phyloP scores from a whole-genome alignment of 2,888 invertebrate species.

The Amphipoea oculea region DNA sequence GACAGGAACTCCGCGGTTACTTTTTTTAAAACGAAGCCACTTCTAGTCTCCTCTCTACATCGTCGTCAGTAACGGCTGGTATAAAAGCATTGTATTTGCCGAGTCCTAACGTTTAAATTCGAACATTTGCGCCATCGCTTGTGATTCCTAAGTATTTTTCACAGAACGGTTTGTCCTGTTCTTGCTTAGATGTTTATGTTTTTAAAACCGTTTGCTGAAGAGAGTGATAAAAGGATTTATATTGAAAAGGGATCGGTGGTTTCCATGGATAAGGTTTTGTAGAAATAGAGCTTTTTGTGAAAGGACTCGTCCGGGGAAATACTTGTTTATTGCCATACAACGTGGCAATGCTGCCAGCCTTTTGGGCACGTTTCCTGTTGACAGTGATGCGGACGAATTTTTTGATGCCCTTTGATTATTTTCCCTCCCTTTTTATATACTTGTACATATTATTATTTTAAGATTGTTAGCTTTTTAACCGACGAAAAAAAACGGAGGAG shows the following conservation, averaged over 20 bases:
- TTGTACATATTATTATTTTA: no score
- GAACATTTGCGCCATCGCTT: constrained; percentile 36
- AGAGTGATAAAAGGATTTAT: not conserved
- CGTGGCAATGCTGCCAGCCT: no score
- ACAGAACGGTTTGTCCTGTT: not conserved
- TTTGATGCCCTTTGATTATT: no score
- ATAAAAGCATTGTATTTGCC: constrained; percentile 55
- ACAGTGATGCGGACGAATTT: no score
- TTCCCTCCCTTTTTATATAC: no score
- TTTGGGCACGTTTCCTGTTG: no score
- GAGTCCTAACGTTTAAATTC: constrained; percentile 44
- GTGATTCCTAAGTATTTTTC: constrained; percentile 52
- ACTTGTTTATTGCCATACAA: no score
- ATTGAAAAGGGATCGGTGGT: not conserved
- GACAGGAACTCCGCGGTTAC: not conserved
- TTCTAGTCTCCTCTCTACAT: constrained; percentile 6
- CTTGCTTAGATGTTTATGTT: constrained; percentile 26
- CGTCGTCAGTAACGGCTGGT: constrained; percentile 24
- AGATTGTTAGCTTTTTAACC: no score
- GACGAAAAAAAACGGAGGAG: no score
- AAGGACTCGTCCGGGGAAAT: no score
- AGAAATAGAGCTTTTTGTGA: not conserved
- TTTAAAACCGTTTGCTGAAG: not conserved
- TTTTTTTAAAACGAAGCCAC: not conserved
- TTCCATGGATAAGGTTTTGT: not conserved